Conservation (phyloP, 2,113 vertebrate genomes). For the Alligator sinensis region DNA sequence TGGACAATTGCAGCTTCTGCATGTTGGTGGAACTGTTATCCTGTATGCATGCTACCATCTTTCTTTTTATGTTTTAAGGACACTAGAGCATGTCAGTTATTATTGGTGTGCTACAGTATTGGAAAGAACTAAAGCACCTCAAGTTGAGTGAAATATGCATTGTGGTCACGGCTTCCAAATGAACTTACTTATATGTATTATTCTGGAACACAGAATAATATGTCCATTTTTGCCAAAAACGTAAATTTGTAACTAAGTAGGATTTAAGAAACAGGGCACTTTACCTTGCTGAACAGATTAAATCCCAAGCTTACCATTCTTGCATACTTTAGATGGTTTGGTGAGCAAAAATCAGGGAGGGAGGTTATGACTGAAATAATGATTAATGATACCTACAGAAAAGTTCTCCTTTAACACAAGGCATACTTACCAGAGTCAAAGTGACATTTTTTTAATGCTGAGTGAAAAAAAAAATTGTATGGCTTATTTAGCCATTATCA, state of each 20-base stretch:
- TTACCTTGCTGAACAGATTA: neutral
- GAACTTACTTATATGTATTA: neutral
- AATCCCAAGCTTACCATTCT: neutral
- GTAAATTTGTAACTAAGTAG: neutral
- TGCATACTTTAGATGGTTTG: neutral
- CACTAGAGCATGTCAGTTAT: neutral
- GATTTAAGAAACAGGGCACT: neutral
- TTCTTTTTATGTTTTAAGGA: neutral
- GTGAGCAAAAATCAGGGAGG: neutral
- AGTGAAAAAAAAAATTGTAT: neutral
- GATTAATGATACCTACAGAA: neutral
- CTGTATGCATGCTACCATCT: neutral
- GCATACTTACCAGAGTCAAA: neutral
- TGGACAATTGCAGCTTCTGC: neutral
- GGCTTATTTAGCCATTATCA: neutral
- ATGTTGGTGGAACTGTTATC: neutral
- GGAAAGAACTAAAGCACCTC: neutral
- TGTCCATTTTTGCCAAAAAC: neutral
- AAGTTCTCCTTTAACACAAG: neutral
- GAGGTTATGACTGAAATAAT: fast-evolving
- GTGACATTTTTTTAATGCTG: neutral
- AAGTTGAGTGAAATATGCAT: neutral
- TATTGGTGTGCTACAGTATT: neutral
- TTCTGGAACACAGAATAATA: neutral
- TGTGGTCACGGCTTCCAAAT: neutral